Base-by-base conservation (phyloP, 2,797 vertebrate genomes). In the Synanceia verrucosa region DNA sequence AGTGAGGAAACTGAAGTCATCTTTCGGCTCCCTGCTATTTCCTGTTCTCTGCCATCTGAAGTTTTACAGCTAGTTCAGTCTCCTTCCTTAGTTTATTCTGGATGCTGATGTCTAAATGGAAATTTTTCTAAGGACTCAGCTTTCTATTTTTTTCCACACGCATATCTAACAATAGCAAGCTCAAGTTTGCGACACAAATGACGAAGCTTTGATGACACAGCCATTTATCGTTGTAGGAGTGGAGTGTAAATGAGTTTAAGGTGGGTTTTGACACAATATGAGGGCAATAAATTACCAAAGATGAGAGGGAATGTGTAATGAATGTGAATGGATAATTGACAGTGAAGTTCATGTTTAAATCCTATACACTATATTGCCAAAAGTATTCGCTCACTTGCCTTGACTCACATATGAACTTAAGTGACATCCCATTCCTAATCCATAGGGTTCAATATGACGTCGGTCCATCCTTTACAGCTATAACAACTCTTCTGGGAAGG, bases 31-130 rank as follows among this genome's bases (percentile, higher is more conserved):
- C 24, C 66, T 23, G 71, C 71, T 46, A 53, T 73, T 84, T 87
- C 86, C 82, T 80, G 72, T 44, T 56, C 41, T 56, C 41, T 26
- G 53, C 75, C 65, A 55, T 83, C 80, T 65, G 55, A 73, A 50
- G 47, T 70, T 41, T 50, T 67, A 63, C 65, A 6, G 55, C 65
- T 66, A 36, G 62, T 36, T 61, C 37, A 67, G 34, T 50, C 73
- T 80, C 73, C 81, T 85, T 87, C 79, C 85, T 82, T n/a, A 52
- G 76, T 86, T 87, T 83, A 83, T 21, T 65, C 60, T 78, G 75
- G 60, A 79, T 61, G 60, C 67, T 53, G 43, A 39, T 47, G 48
- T 75, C 50, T 21, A 60, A 50, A 69, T 70, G 70, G 72, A 83
- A 88, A 82, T n/a, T 26, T 70, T 57, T 71, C 43, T 60, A 1